Evolutionary conservation across 2,113 vertebrate species (phyloP).

Genomic region (Neolamprologus sp.): DNA sequence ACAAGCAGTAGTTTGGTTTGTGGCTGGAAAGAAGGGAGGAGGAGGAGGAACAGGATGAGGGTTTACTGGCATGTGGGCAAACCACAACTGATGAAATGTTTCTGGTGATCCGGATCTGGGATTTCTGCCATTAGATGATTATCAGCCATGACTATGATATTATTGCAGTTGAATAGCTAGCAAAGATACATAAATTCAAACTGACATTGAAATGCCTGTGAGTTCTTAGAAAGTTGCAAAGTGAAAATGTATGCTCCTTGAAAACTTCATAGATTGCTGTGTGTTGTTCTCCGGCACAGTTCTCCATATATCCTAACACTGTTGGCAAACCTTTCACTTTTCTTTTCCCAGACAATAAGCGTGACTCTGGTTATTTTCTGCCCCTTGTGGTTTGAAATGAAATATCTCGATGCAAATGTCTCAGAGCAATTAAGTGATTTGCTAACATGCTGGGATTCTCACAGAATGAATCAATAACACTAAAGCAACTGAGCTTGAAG

Average conservation of each 20-base stretch:
- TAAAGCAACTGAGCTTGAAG: not conserved
- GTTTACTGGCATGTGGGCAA: not conserved
- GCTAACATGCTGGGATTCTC: not conserved
- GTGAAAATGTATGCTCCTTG: too few species aligned
- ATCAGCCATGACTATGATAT: not conserved
- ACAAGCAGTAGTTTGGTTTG: not conserved
- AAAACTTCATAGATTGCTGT: not conserved
- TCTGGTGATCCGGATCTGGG: not conserved
- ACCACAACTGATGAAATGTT: slow-evolving; percentile 15
- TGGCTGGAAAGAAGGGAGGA: not conserved
- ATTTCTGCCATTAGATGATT: not conserved
- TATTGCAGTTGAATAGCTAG: not conserved
- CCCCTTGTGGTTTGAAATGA: not conserved
- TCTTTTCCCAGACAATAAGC: not conserved
- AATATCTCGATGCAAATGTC: not conserved
- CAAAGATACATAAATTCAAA: not conserved
- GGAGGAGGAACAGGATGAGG: not conserved
- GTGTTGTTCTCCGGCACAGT: not conserved
- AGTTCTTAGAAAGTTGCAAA: not conserved
- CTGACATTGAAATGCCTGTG: not conserved
- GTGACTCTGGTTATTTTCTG: not conserved
- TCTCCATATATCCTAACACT: not conserved
- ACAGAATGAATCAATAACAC: not conserved
- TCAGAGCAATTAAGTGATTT: not conserved
- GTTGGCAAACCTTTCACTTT: not conserved